These are phyloP conservation scores for Enteromius treurensis DNA, from an alignment of 2,797 vertebrate species.

Conservation along the genomic window DNA sequence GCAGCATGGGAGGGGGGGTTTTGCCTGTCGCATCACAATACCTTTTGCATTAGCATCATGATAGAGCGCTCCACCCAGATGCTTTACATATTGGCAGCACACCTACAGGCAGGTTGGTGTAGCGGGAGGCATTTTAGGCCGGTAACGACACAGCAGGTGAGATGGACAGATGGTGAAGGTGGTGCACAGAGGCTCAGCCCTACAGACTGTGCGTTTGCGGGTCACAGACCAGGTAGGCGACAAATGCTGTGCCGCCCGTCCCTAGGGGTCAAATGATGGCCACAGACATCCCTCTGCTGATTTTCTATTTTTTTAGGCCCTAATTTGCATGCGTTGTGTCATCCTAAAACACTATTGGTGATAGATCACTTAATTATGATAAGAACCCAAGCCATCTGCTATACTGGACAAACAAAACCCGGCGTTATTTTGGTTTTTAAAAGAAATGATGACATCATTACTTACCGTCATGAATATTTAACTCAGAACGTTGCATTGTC, in stretches of 20 bases:
- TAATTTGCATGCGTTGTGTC: constrained; percentile 11
- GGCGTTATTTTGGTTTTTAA: neutral
- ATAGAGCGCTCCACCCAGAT: constrained; percentile 48
- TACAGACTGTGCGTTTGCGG: constrained; percentile 39
- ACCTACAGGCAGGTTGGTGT: constrained; percentile 43
- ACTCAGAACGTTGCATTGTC: neutral
- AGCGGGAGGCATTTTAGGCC: constrained; percentile 16
- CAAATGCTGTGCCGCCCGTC: constrained; percentile 41
- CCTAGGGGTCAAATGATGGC: constrained; percentile 46
- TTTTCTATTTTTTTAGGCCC: neutral
- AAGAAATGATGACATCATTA: neutral
- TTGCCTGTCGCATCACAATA: constrained; percentile 47
- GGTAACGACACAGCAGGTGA: constrained; percentile 40
- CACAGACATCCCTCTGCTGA: constrained; percentile 11
- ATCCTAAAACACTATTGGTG: neutral
- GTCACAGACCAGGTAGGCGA: constrained; percentile 56
- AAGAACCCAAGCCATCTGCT: constrained; percentile 39
- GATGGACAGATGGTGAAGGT: constrained; percentile 56
- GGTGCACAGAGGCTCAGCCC: constrained; percentile 32
- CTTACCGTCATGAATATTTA: constrained; percentile 30
- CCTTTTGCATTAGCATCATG: constrained; percentile 50
- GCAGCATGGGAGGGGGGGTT: neutral
- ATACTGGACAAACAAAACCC: neutral
- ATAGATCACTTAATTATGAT: constrained; percentile 49
- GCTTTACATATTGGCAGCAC: constrained; percentile 38